A percentile compares a stretch with the other conserved stretches of the same genome.
These are phyloP conservation scores for Bilobella aurantiaca DNA, from an alignment of 1,140 invertebrate species.

Conservation along the genomic window DNA sequence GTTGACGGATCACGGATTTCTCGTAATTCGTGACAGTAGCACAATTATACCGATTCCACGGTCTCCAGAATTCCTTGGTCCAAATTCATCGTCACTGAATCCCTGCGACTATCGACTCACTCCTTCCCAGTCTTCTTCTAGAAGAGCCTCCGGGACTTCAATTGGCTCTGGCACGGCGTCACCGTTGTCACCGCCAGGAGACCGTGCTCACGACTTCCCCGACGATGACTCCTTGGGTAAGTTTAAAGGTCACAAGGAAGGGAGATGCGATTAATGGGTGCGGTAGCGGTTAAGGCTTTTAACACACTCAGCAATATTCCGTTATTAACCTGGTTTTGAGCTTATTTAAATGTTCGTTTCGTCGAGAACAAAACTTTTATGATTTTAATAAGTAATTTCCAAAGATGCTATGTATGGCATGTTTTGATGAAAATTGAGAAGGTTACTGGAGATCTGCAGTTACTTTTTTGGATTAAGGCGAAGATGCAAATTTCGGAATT, in stretches of 20 bases:
- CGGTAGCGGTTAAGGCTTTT: too few species aligned
- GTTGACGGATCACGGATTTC: conserved; percentile 44
- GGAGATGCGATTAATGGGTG: too few species aligned
- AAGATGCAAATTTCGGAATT: too few species aligned
- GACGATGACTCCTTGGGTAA: conserved; percentile 25
- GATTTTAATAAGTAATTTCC: too few species aligned
- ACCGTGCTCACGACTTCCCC: conserved; percentile 23
- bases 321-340: too few species aligned
- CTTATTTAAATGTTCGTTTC: too few species aligned
- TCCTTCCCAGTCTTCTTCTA: conserved; percentile 20
- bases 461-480: too few species aligned
- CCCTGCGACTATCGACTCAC: conserved; percentile 19
- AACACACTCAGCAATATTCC: too few species aligned
- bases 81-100: conserved; percentile 13
- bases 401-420: too few species aligned
- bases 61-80: conserved; percentile 25
- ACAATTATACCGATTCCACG: background rate
- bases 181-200: conserved; percentile 21
- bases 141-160: conserved; percentile 29
- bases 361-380: background rate
- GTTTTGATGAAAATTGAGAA: too few species aligned
- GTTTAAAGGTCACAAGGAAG: background rate
- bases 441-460: too few species aligned
- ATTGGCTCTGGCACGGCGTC: conserved; percentile 24
- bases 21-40: conserved; percentile 39